A percentile compares a stretch with the other conserved stretches of the same genome.
Evolutionary conservation across 2,797 vertebrate species (phyloP).

Genomic region (Liparis tanakae): DNA sequence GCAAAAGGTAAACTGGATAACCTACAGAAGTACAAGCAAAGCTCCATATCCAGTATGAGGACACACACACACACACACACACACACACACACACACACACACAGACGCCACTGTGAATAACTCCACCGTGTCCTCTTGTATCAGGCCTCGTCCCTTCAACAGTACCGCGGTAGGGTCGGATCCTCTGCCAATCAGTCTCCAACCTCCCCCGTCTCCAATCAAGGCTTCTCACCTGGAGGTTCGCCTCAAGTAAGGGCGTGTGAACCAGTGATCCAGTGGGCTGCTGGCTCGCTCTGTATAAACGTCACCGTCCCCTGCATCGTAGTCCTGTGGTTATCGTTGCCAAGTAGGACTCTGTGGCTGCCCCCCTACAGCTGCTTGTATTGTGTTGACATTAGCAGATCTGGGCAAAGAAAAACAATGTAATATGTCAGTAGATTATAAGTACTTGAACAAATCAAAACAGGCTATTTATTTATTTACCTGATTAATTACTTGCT

Average conservation of each 20-base stretch:
- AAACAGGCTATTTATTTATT: background rate
- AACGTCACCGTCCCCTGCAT: slow-evolving; percentile 61
- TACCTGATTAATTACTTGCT: background rate
- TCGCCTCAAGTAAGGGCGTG: slow-evolving; percentile 95
- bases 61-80: background rate
- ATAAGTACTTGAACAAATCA: background rate
- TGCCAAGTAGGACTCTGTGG: slow-evolving; percentile 48
- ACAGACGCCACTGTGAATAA: slow-evolving; percentile 56
- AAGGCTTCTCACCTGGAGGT: slow-evolving; percentile 97
- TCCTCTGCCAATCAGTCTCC: slow-evolving; percentile 97
- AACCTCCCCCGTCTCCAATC: slow-evolving; percentile 97
- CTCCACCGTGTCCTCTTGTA: slow-evolving; percentile 77
- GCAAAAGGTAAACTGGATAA: background rate
- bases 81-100: background rate
- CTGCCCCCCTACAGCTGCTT: slow-evolving; percentile 55
- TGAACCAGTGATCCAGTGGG: slow-evolving; percentile 55
- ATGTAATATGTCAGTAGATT: background rate
- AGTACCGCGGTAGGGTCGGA: slow-evolving; percentile 94
- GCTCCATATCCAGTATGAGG: slow-evolving; percentile 5
- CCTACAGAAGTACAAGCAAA: background rate
- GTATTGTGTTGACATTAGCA: slow-evolving; percentile 58
- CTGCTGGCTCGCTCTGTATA: slow-evolving; percentile 50
- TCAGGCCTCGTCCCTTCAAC: slow-evolving; percentile 91
- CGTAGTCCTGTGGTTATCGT: slow-evolving; percentile 59
- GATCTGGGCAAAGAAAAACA: slow-evolving; percentile 71